Evolutionary conservation across 2,888 invertebrate species (phyloP).

Genomic region (Ophraella communa): DNA sequence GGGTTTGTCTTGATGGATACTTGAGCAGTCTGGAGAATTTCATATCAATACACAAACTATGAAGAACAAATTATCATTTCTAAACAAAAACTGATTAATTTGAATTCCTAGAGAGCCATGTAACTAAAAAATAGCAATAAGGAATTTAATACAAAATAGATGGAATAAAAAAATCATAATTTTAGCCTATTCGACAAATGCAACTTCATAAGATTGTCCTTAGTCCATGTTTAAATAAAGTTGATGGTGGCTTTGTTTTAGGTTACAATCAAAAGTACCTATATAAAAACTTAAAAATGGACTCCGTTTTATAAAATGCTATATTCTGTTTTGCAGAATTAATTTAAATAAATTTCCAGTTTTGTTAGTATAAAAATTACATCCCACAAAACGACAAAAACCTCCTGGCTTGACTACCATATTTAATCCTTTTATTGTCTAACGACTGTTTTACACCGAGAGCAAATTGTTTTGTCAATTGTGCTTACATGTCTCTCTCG

Average conservation of each 20-base stretch:
- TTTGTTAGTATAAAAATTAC: background rate
- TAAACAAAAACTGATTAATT: too few relatives aligned
- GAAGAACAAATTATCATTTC: background rate
- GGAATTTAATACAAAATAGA: too few relatives aligned
- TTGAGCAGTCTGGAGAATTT: background rate
- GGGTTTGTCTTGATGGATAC: conserved; percentile 22
- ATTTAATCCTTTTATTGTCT: conserved; percentile 20
- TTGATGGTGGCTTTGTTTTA: too few relatives aligned
- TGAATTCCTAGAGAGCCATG: background rate
- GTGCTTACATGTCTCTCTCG: conserved; percentile 14
- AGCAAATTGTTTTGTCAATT: conserved; percentile 42
- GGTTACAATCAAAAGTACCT: too few relatives aligned
- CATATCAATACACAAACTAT: background rate
- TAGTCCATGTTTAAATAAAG: too few relatives aligned
- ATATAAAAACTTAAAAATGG: too few relatives aligned
- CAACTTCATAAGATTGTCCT: too few relatives aligned
- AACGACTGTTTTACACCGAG: conserved; percentile 51
- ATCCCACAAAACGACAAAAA: background rate
- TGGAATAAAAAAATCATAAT: too few relatives aligned
- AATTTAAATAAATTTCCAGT: background rate
- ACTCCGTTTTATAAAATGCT: too few relatives aligned
- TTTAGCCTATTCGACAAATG: too few relatives aligned
- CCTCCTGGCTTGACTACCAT: background rate
- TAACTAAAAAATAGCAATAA: too few relatives aligned
- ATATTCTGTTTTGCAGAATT: background rate